Base-by-base conservation (phyloP, 1,140 invertebrate species). In the Macrocentrus cingulum region DNA sequence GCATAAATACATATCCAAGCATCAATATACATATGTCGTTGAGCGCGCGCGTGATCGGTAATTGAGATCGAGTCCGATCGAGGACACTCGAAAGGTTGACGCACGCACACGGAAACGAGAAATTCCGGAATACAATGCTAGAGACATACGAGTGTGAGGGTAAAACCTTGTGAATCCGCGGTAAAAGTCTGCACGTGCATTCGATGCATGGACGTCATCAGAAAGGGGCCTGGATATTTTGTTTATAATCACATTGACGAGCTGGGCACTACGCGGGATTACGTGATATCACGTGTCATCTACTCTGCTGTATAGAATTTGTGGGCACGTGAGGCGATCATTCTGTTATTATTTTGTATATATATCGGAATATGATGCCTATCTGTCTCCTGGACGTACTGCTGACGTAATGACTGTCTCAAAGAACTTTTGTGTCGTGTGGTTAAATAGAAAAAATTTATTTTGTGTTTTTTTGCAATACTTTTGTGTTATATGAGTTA, bases 271-370 rank as follows among this genome's bases (percentile, higher is more conserved):
- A n/a, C 25, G 25, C 36, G 13, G 13, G 8, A 39, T 39, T 39
- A 39, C 13, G 36, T 39, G 36, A 39, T 15, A 39, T n/a, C 13
- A 11, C 36, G 36, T 39, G 36, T 45, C 16, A 45, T n/a, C 19
- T 45, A 7, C 3, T 19, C 8, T 45, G 42, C 42, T 7, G n/a
- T 15, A 45, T 19, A 45, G 18, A 2, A 19, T 3, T 18, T 39
- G 19, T 52, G 50, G 32, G 41, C 50, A 52, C 36, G 36, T 52
- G 50, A 52, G 50, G 37, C n/a, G n/a, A 39, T 41, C 15, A 22
- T 18, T 6, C 50, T 37, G 11, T 41, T 41, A 22, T n/a, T 36
- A 23, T 23, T n/a, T 39, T 52, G 36, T 37, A 36, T 37, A 36
- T 34, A 36, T 51, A 19, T n/a, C n/a, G n/a, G n/a, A n/a, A n/a